Evolutionary conservation across 1,140 invertebrate species (phyloP).

Genomic region (Trissolcus basalis): DNA sequence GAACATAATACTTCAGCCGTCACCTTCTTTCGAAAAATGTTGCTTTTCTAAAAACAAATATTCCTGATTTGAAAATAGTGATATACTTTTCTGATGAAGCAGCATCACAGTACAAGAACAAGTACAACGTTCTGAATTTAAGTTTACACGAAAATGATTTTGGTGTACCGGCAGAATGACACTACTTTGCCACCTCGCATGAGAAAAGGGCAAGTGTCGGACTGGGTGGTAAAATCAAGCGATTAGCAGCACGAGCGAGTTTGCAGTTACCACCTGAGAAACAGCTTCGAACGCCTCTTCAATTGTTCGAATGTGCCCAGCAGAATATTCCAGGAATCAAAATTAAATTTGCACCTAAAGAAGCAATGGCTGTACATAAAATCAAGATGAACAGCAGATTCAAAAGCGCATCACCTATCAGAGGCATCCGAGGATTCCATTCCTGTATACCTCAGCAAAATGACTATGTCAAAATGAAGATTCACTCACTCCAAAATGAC

Average conservation of each 20-base stretch:
- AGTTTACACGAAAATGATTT: constrained; percentile 13
- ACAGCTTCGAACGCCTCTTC: constrained; percentile 25
- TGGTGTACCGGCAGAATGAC: constrained; percentile 14
- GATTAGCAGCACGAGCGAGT: constrained; percentile 45
- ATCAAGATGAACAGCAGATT: constrained; percentile 8
- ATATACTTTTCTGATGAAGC: constrained; percentile 4
- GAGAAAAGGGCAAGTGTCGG: constrained; percentile 24
- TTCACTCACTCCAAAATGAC: constrained; percentile 7
- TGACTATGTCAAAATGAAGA: constrained; percentile 13
- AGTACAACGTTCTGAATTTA: constrained; percentile 2
- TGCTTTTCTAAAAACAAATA: constrained; percentile 17
- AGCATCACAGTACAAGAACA: constrained; percentile 6
- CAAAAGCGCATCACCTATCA: constrained; percentile 6
- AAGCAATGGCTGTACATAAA: constrained; percentile 2
- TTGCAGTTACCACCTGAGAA: constrained; percentile 30
- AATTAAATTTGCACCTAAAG: constrained; percentile 25
- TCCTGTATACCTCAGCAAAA: constrained; percentile 8
- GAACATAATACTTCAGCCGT: constrained; percentile 30
- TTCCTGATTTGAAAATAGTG: neutral
- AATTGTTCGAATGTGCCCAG: constrained; percentile 16
- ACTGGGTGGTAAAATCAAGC: constrained; percentile 48
- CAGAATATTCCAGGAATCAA: constrained; percentile 17
- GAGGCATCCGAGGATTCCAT: constrained; percentile 16
- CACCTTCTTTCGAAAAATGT: constrained; percentile 24
- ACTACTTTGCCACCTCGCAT: constrained; percentile 18